phyloP scores from a whole-genome alignment of 2,888 invertebrate genomes.

The Megaustenia siamemsis region DNA sequence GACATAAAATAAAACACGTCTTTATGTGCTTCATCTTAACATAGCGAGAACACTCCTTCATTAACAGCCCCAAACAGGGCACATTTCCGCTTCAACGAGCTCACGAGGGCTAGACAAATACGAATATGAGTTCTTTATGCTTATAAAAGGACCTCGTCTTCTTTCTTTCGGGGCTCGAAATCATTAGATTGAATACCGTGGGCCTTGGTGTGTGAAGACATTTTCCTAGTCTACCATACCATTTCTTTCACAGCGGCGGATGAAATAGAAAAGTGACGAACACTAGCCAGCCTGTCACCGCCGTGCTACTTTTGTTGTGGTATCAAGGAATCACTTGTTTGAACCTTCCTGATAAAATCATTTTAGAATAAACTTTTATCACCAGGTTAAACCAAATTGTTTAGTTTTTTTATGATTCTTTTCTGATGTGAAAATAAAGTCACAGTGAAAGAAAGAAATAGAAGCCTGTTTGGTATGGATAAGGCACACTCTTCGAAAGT shows the following conservation, averaged over 20 bases:
- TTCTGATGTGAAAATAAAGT: too few relatives aligned
- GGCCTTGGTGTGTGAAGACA: slow-evolving; percentile 10
- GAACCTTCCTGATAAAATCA: too few relatives aligned
- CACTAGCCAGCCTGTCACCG: too few relatives aligned
- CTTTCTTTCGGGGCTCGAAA: not conserved
- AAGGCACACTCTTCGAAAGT: too few relatives aligned
- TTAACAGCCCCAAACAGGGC: slow-evolving; percentile 16
- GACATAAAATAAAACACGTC: too few relatives aligned
- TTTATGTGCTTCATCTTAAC: slow-evolving; percentile 3
- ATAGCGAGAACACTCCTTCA: slow-evolving; percentile 11
- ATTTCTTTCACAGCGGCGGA: not conserved
- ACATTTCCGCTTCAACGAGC: slow-evolving; percentile 23
- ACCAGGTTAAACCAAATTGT: too few relatives aligned
- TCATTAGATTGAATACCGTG: not conserved
- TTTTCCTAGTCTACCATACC: not conserved
- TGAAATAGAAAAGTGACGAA: slow-evolving; percentile 1
- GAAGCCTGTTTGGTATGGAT: too few relatives aligned
- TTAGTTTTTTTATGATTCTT: too few relatives aligned
- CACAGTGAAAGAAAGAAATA: too few relatives aligned
- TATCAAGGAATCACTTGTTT: too few relatives aligned
- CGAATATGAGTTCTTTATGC: slow-evolving; percentile 5
- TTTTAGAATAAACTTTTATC: too few relatives aligned
- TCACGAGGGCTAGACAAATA: not conserved
- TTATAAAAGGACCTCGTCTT: slow-evolving; percentile 19
- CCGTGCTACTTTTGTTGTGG: too few relatives aligned